Conservation (phyloP, 2,797 vertebrate species). For the Hippopotamyrus pictus region DNA sequence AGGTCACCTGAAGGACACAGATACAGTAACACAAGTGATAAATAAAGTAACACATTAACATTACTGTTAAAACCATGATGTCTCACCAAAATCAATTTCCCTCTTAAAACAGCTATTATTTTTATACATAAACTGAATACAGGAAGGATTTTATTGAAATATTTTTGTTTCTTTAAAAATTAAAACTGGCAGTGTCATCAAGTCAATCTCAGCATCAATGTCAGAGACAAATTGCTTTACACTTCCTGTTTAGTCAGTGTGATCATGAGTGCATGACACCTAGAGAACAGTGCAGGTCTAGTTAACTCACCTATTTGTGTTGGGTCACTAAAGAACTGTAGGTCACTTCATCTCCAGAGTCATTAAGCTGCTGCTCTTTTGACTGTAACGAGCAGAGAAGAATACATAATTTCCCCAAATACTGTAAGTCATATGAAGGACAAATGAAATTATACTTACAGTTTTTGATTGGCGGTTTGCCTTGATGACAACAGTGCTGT, state of each 20-base stretch:
- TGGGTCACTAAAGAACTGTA: not conserved
- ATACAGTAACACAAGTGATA: not conserved
- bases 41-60: not conserved
- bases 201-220: not conserved
- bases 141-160: too few species aligned
- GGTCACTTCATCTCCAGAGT: not conserved
- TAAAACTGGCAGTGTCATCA: not conserved
- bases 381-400: not conserved
- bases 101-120: not conserved
- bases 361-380: not conserved
- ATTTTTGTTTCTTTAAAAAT: too few species aligned
- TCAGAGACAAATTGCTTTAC: not conserved
- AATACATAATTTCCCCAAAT: not conserved
- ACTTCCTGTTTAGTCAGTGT: not conserved
- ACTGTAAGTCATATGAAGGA: too few species aligned
- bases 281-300: not conserved
- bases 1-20: not conserved
- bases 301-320: not conserved
- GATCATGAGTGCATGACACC: not conserved
- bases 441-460: too few species aligned
- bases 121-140: too few species aligned
- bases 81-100: not conserved
- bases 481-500: not conserved
- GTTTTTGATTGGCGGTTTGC: not conserved
- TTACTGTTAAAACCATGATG: too few species aligned